phyloP scores from a whole-genome alignment of 2,113 vertebrate genomes.

The Nannobrachium achirus region DNA sequence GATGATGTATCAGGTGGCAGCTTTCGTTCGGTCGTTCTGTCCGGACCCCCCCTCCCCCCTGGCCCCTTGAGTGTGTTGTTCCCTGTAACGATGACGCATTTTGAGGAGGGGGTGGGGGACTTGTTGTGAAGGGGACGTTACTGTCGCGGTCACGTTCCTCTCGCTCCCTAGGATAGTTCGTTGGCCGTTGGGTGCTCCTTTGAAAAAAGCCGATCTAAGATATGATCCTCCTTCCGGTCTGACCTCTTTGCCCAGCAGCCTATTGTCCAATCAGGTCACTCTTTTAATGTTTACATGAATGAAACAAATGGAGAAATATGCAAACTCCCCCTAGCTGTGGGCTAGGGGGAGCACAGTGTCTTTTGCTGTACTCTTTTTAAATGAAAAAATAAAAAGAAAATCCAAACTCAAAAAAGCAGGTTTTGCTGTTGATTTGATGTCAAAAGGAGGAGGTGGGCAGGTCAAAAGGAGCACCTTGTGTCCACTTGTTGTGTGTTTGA shows the following conservation, averaged over 20 bases:
- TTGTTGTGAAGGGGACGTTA: conserved; percentile 58
- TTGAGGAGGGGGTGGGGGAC: conserved; percentile 23
- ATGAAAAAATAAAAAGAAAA: conserved; percentile 34
- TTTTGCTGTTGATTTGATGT: conserved; percentile 48
- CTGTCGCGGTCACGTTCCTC: conserved; percentile 50
- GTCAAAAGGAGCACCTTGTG: too few relatives aligned
- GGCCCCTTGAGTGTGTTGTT: conserved; percentile 55
- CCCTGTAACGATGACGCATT: conserved; percentile 56
- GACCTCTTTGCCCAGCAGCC: conserved; percentile 56
- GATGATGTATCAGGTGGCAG: conserved; percentile 63
- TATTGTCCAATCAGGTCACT: conserved; percentile 71
- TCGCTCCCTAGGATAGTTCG: conserved; percentile 49
- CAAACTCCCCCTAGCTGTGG: conserved; percentile 66
- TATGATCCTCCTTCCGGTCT: conserved; percentile 37
- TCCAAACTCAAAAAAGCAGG: conserved; percentile 47
- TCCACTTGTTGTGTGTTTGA: conserved; percentile 48
- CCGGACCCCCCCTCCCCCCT: not conserved
- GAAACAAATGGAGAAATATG: conserved; percentile 71
- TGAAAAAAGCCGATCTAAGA: conserved; percentile 22
- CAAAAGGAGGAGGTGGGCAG: too few relatives aligned
- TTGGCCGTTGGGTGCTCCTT: conserved; percentile 72
- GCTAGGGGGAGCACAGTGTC: conserved; percentile 44
- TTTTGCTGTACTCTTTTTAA: conserved; percentile 26
- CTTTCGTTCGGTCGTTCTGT: conserved; percentile 56
- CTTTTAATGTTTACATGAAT: conserved; percentile 72